A percentile compares a stretch with the other conserved stretches of the same genome.
Conservation (phyloP, 2,888 invertebrate species). For the Heliconius ismenius region DNA sequence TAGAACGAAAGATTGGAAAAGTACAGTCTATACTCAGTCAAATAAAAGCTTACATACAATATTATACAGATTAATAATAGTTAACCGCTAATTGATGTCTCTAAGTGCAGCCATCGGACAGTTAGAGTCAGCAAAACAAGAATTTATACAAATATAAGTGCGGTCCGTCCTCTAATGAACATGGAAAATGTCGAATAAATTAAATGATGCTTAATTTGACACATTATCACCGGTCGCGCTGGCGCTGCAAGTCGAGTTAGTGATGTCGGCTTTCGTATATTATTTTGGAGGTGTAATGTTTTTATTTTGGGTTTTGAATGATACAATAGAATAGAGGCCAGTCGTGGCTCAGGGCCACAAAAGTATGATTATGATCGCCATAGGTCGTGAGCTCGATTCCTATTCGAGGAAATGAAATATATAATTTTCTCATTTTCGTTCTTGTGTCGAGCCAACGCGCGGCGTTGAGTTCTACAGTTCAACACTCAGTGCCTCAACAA, state of each 20-base stretch:
- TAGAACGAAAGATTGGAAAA: too few relatives aligned
- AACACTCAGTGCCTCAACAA: too few relatives aligned
- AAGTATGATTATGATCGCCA: too few relatives aligned
- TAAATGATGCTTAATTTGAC: constrained; percentile 17
- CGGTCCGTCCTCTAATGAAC: constrained; percentile 5
- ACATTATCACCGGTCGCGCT: neutral
- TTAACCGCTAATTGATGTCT: neutral
- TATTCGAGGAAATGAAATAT: neutral
- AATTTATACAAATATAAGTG: neutral
- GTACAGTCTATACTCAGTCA: too few relatives aligned
- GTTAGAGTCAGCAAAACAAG: neutral
- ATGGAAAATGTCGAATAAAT: constrained; percentile 4
- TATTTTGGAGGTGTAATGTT: neutral
- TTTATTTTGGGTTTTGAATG: neutral
- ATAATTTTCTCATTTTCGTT: too few relatives aligned
- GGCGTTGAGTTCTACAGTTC: too few relatives aligned
- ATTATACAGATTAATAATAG: neutral
- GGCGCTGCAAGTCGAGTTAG: constrained; percentile 12
- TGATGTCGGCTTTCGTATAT: neutral
- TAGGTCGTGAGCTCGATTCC: neutral
- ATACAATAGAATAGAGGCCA: neutral
- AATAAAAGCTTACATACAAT: too few relatives aligned
- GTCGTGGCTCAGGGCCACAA: neutral
- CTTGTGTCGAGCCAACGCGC: too few relatives aligned
- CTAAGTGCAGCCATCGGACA: neutral